Base-by-base conservation (phyloP, 2,888 invertebrate genomes). In the Nephrotoma appendiculata region DNA sequence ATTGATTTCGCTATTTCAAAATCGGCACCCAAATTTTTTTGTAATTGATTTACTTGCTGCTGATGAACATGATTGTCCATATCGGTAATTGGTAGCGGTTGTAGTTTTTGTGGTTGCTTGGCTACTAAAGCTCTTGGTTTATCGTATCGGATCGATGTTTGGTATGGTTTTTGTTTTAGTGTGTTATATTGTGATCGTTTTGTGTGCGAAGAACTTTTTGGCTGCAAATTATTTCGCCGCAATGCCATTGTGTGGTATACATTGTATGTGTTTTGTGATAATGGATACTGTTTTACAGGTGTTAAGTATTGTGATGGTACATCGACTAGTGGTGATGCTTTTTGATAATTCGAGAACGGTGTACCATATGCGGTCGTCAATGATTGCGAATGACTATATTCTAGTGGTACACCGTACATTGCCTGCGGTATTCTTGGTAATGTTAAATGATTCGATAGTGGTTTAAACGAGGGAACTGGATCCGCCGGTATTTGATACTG, bases 361-460 rank as follows among this genome's bases (percentile, higher is more conserved):
- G 88, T 86, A 3, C 89, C 90, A 88, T 91, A 91, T 4, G 90
- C 91, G 0, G 92, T 91, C 0, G 91, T 91, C 87, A 92, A 90
- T 42, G 91, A 90, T 87, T 91, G 90, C 2, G 90, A 90, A 87
- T 91, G 91, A 5, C 91, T 90, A 5, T 91, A 87, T 71, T 71
- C 71, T 2, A 31, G 31, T 31, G 71, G 71, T 71, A 71, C 71
- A 31, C 71, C 71, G 6, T 71, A 71, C 71, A 71, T 71, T 9
- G 31, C 9, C 83, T 89, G 90, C 45, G 91, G 90, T 86, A 90
- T 88, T 31, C 89, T 87, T 48, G 71, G 85, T n/a, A 86, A 41
- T 44, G 48, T 45, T 86, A 44, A 88, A 9, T 88, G 88, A 45
- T 45, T 19, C 31, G 44, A 41, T 86, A 86, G 12, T 86, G 86